Evolutionary conservation across 2,113 vertebrate genomes (phyloP), one percentile per base, ranked within the genome.

Genomic region (Hemicordylus capensis): DNA sequence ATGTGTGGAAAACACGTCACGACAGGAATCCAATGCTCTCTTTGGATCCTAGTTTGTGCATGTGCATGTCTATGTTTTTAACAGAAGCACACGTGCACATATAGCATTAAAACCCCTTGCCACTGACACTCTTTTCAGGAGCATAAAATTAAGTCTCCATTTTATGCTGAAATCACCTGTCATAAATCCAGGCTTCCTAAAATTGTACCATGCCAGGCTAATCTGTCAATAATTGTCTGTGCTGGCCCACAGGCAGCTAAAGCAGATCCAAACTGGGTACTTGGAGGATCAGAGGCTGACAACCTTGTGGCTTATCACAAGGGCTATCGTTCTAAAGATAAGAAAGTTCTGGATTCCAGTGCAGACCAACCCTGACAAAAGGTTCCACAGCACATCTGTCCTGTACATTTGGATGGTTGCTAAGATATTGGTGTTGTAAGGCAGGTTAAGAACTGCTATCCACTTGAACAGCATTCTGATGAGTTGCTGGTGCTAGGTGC

Each of bases 201-300:
- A 1, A 58, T 81, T 76, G 59, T 12, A 37, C 85, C 31, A 2
- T 0, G 0, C 2, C 84, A 83, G 42, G 72, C 89, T 90, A 86
- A 56, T 92, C 77, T 93, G 93, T 95, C 95, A 94, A 95, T 95
- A 95, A 89, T 1, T 80, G 66, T 63, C 51, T 28, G n/a, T 72
- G 88, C 69, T 73, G 19, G 19, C 81, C 56, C 22, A 42, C 69
- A 70, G 70, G 64, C 76, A 83, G 19, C 86, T 72, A 82, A 61
- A 61, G 39, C 28, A 4, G 28, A 34, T 17, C 56, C 66, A 48
- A 31, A 73, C 1, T 3, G 7, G 58, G 28, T 74, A 74, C 14
- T 22, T 81, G n/a, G 4, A n/a, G n/a, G 54, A 34, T 61, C 48
- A 56, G 70, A 20, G 9, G 39, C 42, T 34, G 70, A n/a, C 37